These are phyloP conservation scores for Bambusicola thoracicus DNA, from an alignment of 2,113 vertebrate species.

Conservation along the genomic window DNA sequence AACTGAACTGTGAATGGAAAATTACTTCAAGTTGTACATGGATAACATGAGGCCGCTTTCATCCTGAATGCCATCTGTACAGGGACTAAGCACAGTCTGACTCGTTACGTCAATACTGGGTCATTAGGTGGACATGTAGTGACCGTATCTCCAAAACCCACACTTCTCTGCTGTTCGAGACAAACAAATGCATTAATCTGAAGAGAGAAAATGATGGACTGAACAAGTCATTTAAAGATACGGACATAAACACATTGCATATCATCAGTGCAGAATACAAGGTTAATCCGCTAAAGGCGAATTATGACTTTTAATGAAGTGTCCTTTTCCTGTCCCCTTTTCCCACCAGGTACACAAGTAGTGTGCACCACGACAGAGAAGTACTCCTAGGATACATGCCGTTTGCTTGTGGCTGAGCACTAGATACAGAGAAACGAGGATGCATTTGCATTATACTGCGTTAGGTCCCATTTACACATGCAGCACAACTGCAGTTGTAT, in stretches of 20 bases:
- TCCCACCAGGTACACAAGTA: not conserved
- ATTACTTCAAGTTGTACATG: not conserved
- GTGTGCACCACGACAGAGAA: not conserved
- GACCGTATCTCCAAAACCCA: not conserved
- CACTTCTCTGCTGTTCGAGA: not conserved
- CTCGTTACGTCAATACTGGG: not conserved
- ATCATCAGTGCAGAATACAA: not conserved
- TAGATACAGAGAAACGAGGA: not conserved
- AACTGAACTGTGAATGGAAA: not conserved
- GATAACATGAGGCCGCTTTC: not conserved
- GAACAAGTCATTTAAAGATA: not conserved
- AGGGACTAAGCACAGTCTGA: not conserved
- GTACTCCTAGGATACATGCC: not conserved
- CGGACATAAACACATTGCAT: not conserved
- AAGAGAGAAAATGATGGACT: not conserved
- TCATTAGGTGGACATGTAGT: not conserved
- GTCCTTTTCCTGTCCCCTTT: not conserved
- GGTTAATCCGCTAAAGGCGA: not conserved
- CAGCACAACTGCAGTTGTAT: not conserved
- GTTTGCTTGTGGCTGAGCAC: slow-evolving; percentile 7
- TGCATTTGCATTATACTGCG: not conserved
- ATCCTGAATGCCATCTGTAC: not conserved
- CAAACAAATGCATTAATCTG: not conserved
- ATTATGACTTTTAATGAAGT: not conserved
- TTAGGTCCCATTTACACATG: not conserved